Percentiles rank a stretch among this genome's conserved stretches.
Conservation (phyloP, 2,113 vertebrate species). For the Galbula dea region DNA sequence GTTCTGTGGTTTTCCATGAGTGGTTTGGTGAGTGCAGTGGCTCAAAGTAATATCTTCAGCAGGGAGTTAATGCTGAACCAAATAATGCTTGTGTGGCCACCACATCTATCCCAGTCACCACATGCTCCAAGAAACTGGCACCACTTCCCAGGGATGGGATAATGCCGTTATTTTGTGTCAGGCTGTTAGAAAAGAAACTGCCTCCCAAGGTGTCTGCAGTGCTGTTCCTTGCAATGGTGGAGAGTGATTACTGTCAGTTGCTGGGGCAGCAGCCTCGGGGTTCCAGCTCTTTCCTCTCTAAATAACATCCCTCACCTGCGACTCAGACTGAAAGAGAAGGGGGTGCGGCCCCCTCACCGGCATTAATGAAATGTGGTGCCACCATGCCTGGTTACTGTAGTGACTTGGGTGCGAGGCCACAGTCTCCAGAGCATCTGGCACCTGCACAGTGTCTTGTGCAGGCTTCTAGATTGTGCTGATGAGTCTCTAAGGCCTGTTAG, state of each 20-base stretch:
- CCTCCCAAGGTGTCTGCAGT: background rate
- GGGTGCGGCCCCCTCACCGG: accelerated
- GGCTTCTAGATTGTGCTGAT: background rate
- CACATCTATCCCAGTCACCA: accelerated
- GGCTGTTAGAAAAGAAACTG: background rate
- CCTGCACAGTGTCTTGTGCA: background rate
- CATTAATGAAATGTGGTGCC: background rate
- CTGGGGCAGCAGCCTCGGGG: background rate
- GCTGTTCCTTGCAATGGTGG: accelerated
- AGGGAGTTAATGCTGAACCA: background rate
- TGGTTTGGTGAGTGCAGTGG: background rate
- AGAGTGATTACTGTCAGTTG: background rate
- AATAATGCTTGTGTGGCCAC: background rate
- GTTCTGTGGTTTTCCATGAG: accelerated
- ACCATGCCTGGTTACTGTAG: background rate
- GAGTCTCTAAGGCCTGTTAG: background rate
- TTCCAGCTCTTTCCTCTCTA: background rate
- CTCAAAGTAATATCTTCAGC: background rate
- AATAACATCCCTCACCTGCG: background rate
- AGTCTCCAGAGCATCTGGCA: background rate
- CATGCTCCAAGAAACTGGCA: accelerated
- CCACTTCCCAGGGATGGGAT: accelerated
- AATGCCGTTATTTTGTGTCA: background rate
- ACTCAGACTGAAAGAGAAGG: background rate
- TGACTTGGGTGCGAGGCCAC: background rate